A percentile compares a stretch with the other conserved stretches of the same genome.
Conservation (phyloP, 2,113 vertebrate genomes). For the Saccopteryx bilineata region DNA sequence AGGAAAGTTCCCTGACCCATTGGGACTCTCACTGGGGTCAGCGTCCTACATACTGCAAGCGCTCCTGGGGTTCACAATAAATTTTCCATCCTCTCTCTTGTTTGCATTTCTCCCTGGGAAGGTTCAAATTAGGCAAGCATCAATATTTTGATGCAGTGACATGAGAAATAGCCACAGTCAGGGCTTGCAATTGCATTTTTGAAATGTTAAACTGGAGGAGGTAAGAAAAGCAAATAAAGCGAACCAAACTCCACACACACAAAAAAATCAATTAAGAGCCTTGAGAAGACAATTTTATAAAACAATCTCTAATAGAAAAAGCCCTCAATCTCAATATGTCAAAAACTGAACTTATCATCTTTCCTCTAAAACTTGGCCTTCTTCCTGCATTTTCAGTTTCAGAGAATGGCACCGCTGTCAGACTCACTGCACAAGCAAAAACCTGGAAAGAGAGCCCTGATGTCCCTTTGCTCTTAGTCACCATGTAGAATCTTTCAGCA, state of each 20-base stretch:
- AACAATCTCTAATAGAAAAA: slow-evolving; percentile 34
- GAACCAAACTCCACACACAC: not conserved
- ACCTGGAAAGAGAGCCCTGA: not conserved
- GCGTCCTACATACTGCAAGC: slow-evolving; percentile 81
- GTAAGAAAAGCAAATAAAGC: slow-evolving; percentile 60
- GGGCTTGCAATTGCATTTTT: slow-evolving; percentile 73
- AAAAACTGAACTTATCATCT: not conserved
- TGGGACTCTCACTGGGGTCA: slow-evolving; percentile 75
- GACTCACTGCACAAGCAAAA: not conserved
- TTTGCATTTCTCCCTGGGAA: slow-evolving; percentile 80
- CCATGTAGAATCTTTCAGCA: not conserved
- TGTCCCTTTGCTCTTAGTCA: not conserved
- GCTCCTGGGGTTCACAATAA: slow-evolving; percentile 54
- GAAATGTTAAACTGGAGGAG: slow-evolving; percentile 6
- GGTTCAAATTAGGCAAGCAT: slow-evolving; percentile 72
- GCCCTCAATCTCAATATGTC: not conserved
- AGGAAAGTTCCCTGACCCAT: slow-evolving; percentile 81
- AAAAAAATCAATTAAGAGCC: not conserved
- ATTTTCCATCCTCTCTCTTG: slow-evolving; percentile 80
- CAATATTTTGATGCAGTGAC: slow-evolving; percentile 81
- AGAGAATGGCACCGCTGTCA: not conserved
- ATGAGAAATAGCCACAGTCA: slow-evolving; percentile 59
- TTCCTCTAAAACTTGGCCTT: not conserved
- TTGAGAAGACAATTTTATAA: not conserved
- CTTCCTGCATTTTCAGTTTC: not conserved